phyloP scores from a whole-genome alignment of 2,797 vertebrate species.

The Pseudochirops corinnae region DNA sequence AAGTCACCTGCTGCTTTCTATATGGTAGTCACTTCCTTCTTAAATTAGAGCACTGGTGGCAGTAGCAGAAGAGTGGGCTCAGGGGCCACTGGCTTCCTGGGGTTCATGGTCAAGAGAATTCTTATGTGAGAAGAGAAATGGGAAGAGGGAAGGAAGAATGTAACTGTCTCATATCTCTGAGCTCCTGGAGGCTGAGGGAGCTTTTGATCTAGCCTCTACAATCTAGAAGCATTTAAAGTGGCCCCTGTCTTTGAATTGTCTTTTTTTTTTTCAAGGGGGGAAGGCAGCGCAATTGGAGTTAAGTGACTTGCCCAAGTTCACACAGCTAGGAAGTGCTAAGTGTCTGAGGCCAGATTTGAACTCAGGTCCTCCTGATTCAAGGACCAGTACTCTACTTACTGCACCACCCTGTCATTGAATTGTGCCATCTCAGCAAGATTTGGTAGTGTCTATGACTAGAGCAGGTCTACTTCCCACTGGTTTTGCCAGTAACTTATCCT shows the following conservation, averaged over 20 bases:
- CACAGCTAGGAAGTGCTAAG: too few species aligned
- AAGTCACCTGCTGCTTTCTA: not conserved
- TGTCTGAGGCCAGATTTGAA: too few species aligned
- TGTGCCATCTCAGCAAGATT: not conserved
- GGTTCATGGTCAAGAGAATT: not conserved
- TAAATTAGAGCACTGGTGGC: not conserved
- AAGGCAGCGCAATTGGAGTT: too few species aligned
- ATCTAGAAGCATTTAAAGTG: not conserved
- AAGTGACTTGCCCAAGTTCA: too few species aligned
- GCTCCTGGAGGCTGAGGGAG: not conserved
- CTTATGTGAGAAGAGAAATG: not conserved
- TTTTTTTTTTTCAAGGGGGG: too few species aligned
- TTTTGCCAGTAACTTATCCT: not conserved
- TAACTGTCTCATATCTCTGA: too few species aligned
- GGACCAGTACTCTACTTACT: too few species aligned
- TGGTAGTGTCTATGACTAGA: not conserved
- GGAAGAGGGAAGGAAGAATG: not conserved
- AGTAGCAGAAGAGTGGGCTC: not conserved
- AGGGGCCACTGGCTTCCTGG: not conserved
- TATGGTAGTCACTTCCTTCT: not conserved
- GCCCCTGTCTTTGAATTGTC: rapidly evolving
- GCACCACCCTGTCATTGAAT: rapidly evolving
- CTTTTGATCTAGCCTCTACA: not conserved
- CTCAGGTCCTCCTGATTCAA: too few species aligned
- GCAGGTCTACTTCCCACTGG: not conserved